Evolutionary conservation across 2,888 invertebrate species (phyloP), one percentile per base, ranked within the genome.

Genomic region (Mythimna loreyi): DNA sequence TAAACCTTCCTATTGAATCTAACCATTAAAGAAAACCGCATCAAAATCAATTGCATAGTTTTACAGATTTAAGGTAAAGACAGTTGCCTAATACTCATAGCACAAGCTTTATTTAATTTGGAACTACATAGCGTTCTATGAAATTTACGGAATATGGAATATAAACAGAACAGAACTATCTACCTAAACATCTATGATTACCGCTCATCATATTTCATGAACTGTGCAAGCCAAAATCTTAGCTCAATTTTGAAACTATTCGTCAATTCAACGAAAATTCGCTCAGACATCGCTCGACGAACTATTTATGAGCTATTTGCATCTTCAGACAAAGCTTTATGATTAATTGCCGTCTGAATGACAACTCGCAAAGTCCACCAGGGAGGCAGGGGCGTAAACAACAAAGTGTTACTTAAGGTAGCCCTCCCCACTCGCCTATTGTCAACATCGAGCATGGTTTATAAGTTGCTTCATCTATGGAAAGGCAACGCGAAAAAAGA

Each of bases 341-440:
- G 93, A 94, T 93, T 92, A 92, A 94, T 93, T 82, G 87, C 87
- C 75, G 72, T 62, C 66, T 68, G 81, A 88, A 90, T 90, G 90
- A 90, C 90, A 90, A n/a, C 89, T 86, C 75, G 81, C 84, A 74
- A 81, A 87, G 87, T 89, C 85, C 81, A 82, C 77, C 73, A 65
- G 63, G 40, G 78, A 72, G 86, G 89, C 73, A 67, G 63, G 43
- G 78, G 70, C 86, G 89, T 90, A 90, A 91, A 92, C 92, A 92
- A 90, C 86, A 88, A 92, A 92, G 86, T 93, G 91, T 89, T 86
- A 85, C 86, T 87, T 88, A n/a, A n/a, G n/a, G n/a, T n/a, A n/a
- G n/a, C n/a, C n/a, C n/a, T n/a, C n/a, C n/a, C n/a, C n/a, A n/a
- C n/a, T n/a, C n/a, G n/a, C n/a, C n/a, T n/a, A n/a, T n/a, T n/a